Evolutionary conservation across 1,140 invertebrate species (phyloP).

Genomic region (Periplaneta americana): DNA sequence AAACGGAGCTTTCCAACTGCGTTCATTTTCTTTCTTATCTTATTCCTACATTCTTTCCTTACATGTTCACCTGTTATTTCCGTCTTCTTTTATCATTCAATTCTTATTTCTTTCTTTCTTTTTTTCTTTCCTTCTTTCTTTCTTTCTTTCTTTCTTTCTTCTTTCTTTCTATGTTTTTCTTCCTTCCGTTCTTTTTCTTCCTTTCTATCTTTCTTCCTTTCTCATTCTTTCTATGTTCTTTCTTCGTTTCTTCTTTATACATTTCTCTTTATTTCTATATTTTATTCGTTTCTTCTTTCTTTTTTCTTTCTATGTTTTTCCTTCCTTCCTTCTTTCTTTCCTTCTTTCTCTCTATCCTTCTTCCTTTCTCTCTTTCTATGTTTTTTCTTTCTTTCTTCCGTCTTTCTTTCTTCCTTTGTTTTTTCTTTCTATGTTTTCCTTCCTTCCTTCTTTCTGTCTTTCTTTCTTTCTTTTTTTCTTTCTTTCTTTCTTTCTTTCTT

Average conservation of each 20-base stretch:
- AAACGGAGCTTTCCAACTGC: too few species aligned
- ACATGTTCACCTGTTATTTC: not conserved
- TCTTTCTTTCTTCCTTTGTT: not conserved
- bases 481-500: not conserved
- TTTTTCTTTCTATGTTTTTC: not conserved
- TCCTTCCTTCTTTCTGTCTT: not conserved
- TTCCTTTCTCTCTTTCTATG: not conserved
- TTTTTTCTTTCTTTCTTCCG: conserved; percentile 2
- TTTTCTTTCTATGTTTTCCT: not conserved
- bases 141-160: not conserved
- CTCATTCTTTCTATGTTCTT: not conserved
- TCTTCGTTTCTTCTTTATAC: not conserved
- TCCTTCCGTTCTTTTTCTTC: not conserved
- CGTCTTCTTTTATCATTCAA: not conserved
- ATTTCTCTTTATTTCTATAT: conserved; percentile 1
- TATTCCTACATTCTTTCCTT: not conserved
- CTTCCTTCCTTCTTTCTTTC: not conserved
- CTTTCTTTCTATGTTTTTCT: not conserved
- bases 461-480: not conserved
- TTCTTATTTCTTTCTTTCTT: not conserved
- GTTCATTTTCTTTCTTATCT: not conserved
- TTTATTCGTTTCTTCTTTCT: not conserved
- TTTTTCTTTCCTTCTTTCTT: not conserved
- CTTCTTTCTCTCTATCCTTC: not conserved
- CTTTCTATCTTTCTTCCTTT: conserved; percentile 1